A percentile compares a stretch with the other conserved stretches of the same genome.
phyloP scores from a whole-genome alignment of 2,888 invertebrate genomes.

The Caenorhabditis sp. region DNA sequence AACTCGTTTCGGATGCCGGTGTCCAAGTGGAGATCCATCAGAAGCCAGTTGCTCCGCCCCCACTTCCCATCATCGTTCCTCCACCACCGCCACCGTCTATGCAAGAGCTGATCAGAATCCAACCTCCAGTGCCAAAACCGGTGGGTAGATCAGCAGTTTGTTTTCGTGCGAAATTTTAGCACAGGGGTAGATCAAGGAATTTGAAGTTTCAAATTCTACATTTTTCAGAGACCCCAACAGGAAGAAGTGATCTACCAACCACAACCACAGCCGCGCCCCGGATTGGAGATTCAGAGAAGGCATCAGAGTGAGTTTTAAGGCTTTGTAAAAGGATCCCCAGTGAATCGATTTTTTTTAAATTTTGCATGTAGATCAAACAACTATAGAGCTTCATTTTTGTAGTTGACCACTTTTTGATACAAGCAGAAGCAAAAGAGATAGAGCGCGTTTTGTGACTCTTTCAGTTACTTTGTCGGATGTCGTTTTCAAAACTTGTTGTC shows the following conservation, averaged over 20 bases:
- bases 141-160: no score
- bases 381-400: no score
- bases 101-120: background rate
- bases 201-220: no score
- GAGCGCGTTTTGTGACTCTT: no score
- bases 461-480: background rate
- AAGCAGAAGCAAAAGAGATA: no score
- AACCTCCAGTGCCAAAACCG: constrained; percentile 32
- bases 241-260: constrained; percentile 44
- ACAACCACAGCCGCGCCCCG: constrained; percentile 19
- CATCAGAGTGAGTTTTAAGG: constrained; percentile 24
- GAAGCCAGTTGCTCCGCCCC: constrained; percentile 33
- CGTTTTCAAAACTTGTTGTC: no score
- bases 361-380: background rate
- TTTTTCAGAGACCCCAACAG: background rate
- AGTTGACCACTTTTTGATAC: background rate
- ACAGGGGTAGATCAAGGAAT: no score
- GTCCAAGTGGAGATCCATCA: constrained; percentile 67
- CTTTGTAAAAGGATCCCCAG: no score
- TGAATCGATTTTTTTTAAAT: background rate
- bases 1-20: constrained; percentile 67
- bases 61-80: constrained; percentile 38
- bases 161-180: no score
- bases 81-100: constrained; percentile 38
- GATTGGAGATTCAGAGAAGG: constrained; percentile 37